Base-by-base conservation (phyloP, 2,113 vertebrate genomes). In the Daphoenositta chrysoptera region DNA sequence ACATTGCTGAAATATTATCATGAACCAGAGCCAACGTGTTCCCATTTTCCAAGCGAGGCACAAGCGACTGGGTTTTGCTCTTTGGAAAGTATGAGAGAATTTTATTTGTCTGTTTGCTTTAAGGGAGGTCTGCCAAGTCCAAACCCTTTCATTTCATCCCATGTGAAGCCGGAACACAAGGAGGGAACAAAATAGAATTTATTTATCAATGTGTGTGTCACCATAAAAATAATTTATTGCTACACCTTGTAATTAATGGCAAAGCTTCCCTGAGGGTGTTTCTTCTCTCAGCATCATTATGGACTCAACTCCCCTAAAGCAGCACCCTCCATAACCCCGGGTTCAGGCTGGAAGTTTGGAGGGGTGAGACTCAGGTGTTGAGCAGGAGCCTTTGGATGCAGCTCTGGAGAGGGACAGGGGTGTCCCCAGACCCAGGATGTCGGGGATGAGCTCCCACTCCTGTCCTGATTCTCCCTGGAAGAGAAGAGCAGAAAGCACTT, bases 81-180 rank as follows among this genome's bases (percentile, higher is more conserved):
- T 94, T 83, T 93, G 98, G 96, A 97, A 98, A 97, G 23, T 94
- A 50, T 97, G 97, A 97, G 89, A 85, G 91, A 94, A 86, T 72
- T 22, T 95, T 96, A 91, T 97, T 97, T 94, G 91, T 96, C 90
- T 97, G 96, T 98, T 97, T 97, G 97, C 96, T 97, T 97, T 89
- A 89, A 96, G 94, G 91, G 95, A 79, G 93, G 60, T n/a, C 77
- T 88, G 97, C 97, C 96, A 98, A 95, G 76, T 37, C 30, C 4
- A 83, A 94, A 83, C 23, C 60, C 35, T 88, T 93, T 88, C 51
- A 11, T 88, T 95, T 88, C 56, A 40, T 88, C 93, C 81, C 40
- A 8, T 30, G 35, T 17, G 69, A 89, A 48, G 79, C 87, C 93
- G 83, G 80, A 95, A 83, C 78, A 75, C 0, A 42, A 91, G 64